Conservation (phyloP, 2,888 invertebrate species). For the Eledona agricola region DNA sequence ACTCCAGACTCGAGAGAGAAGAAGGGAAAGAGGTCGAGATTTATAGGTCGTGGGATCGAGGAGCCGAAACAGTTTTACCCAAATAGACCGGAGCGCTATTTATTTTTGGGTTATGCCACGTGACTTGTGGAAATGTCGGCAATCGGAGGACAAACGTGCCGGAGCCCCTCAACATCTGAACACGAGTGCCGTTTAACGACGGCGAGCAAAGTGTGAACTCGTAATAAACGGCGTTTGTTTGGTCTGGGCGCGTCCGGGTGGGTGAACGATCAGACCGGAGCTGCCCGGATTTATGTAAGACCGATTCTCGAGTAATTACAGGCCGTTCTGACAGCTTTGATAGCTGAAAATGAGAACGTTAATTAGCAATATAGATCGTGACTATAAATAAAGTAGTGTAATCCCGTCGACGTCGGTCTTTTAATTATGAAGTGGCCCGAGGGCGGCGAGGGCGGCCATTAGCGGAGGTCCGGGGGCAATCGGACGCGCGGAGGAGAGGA, state of each 20-base stretch:
- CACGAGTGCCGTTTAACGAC: constrained; percentile 30
- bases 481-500: constrained; percentile 40
- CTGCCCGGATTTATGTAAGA: constrained; percentile 40
- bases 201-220: constrained; percentile 22
- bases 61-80: no score
- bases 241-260: constrained; percentile 27
- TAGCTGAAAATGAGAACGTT: constrained; percentile 61
- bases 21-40: no score
- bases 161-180: no score
- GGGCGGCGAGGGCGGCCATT: constrained; percentile 54
- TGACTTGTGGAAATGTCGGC: no score
- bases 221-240: constrained; percentile 35
- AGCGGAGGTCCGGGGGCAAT: constrained; percentile 50
- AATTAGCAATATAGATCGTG: constrained; percentile 64
- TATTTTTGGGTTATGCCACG: no score
- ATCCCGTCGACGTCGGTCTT: constrained; percentile 59
- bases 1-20: no score
- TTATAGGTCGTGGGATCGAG: no score
- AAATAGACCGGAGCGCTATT: no score
- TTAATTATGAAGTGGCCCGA: constrained; percentile 60
- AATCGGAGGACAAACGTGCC: no score
- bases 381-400: constrained; percentile 63
- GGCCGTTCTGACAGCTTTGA: constrained; percentile 54
- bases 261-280: constrained; percentile 33
- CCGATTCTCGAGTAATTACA: constrained; percentile 50